A percentile compares a stretch with the other conserved stretches of the same genome.
Evolutionary conservation across 2,113 vertebrate genomes (phyloP).

Genomic region (Bubalus kerabau): DNA sequence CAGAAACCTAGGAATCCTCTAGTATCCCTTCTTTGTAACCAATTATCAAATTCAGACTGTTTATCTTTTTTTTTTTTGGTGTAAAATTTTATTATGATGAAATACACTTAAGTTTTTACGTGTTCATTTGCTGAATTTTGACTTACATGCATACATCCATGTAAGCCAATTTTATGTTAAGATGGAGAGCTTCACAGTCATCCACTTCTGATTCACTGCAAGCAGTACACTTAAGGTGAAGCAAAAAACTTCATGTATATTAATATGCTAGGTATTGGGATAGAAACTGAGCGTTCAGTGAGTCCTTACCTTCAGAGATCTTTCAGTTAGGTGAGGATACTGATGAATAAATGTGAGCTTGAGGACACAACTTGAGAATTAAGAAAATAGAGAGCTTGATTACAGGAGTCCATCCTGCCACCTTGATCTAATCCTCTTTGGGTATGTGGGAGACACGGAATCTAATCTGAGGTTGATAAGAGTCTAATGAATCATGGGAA

Average conservation of each 20-base stretch:
- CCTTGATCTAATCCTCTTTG: neutral
- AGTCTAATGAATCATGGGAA: neutral
- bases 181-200: neutral
- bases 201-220: neutral
- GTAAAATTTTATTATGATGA: neutral
- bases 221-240: neutral
- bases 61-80: neutral
- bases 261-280: neutral
- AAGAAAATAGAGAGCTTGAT: neutral
- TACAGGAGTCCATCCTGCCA: neutral
- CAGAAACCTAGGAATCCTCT: neutral
- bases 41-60: neutral
- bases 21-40: neutral
- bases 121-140: neutral
- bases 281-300: neutral
- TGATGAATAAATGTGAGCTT: neutral
- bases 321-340: neutral
- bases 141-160: neutral
- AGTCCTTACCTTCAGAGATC: neutral
- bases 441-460: neutral
- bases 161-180: neutral
- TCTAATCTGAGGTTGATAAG: neutral
- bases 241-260: neutral
- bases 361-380: neutral
- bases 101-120: neutral